phyloP scores from a whole-genome alignment of 2,888 invertebrate species.

The Volucella inflata region DNA sequence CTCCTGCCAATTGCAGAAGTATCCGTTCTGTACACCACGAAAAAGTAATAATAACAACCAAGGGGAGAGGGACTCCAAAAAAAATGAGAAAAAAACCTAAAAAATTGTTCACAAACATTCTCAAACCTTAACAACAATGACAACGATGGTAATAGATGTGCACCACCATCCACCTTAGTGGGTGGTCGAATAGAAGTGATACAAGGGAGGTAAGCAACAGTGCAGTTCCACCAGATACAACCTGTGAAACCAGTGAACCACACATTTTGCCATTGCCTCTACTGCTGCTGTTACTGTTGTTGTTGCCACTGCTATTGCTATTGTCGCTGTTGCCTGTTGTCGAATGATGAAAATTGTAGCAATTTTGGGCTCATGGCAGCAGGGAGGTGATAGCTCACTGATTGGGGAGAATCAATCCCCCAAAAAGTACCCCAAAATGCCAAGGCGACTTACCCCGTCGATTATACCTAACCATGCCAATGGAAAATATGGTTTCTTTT shows the following conservation, averaged over 20 bases:
- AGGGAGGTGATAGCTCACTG: constrained; percentile 6
- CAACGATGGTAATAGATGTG: constrained; percentile 37
- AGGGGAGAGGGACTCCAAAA: not conserved
- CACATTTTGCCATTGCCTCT: constrained; percentile 41
- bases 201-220: constrained; percentile 11
- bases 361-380: constrained; percentile 10
- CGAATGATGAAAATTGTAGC: constrained; percentile 37
- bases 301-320: constrained; percentile 37
- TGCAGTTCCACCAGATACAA: constrained; percentile 47
- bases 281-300: not conserved
- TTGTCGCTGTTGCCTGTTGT: constrained; percentile 24
- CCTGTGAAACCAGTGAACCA: constrained; percentile 65
- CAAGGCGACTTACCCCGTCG: too few species aligned
- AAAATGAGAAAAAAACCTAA: not conserved
- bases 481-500: not conserved
- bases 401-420: constrained; percentile 8
- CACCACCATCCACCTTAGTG: constrained; percentile 2
- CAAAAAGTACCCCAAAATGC: constrained; percentile 27
- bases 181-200: not conserved
- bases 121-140: constrained; percentile 31
- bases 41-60: constrained; percentile 41
- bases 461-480: not conserved
- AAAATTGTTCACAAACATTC: not conserved
- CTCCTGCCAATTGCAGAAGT: constrained; percentile 48
- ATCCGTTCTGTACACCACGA: constrained; percentile 2